These are phyloP conservation scores for Ophioderma brevispina DNA, from an alignment of 35 echinoderm and acorn worm species.

Conservation along the genomic window DNA sequence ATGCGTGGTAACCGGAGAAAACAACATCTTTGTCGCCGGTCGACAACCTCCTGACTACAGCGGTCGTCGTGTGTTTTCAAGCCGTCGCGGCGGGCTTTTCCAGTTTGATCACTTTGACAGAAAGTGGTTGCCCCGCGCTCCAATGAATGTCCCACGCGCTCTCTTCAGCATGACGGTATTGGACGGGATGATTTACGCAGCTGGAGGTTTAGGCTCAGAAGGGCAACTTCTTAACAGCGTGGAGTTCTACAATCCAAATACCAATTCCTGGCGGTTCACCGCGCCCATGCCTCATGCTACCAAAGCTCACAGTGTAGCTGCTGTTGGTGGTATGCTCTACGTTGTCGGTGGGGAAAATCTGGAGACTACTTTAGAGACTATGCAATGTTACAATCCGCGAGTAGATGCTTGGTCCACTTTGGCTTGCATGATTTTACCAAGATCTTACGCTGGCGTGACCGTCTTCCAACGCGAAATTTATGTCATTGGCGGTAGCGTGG, in stretches of 20 bases:
- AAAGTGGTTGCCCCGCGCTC: slow-evolving; percentile 88
- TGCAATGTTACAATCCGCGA: slow-evolving; percentile 90
- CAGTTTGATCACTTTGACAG: slow-evolving; percentile 96
- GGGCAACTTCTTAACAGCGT: slow-evolving; percentile 54
- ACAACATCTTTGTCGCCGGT: slow-evolving; percentile 88
- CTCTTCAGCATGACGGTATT: slow-evolving; percentile 88
- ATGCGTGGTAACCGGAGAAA: slow-evolving; percentile 92
- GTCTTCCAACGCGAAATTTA: slow-evolving; percentile 94
- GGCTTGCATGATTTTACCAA: slow-evolving; percentile 92
- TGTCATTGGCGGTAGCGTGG: slow-evolving; percentile 95
- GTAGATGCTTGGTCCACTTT: slow-evolving; percentile 67
- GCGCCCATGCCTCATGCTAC: slow-evolving; percentile 76
- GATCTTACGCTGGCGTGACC: slow-evolving; percentile 78
- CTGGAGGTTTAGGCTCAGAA: slow-evolving; percentile 75
- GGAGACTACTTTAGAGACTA: slow-evolving; percentile 68
- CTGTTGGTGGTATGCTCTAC: slow-evolving; percentile 85
- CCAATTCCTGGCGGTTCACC: slow-evolving; percentile 77
- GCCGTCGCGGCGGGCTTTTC: slow-evolving; percentile 86
- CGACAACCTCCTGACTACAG: slow-evolving; percentile 79
- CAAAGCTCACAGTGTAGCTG: slow-evolving; percentile 65
- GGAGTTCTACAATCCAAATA: slow-evolving; percentile 86
- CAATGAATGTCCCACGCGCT: slow-evolving; percentile 76
- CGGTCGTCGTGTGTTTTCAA: slow-evolving; percentile 73
- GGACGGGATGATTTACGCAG: slow-evolving; percentile 88
- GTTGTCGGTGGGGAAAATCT: slow-evolving; percentile 86